phyloP scores from a whole-genome alignment of 1,140 invertebrate genomes.

The Portunus trituberculatus region DNA sequence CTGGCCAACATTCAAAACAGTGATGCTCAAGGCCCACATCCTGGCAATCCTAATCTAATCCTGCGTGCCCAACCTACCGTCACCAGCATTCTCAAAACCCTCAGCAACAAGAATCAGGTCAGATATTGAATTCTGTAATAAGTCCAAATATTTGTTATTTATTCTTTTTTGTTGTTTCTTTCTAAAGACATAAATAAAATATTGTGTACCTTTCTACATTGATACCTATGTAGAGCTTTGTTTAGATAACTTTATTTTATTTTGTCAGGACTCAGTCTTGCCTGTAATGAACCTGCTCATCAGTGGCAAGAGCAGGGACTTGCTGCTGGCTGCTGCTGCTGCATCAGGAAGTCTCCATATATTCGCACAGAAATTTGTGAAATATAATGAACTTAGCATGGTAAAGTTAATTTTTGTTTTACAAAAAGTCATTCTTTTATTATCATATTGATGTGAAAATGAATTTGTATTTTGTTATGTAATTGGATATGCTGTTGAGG shows the following conservation, averaged over 20 bases:
- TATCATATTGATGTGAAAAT: neutral
- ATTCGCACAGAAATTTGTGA: conserved; percentile 77
- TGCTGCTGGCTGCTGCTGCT: conserved; percentile 72
- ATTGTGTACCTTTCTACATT: no score
- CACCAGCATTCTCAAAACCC: conserved; percentile 91
- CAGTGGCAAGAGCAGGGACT: conserved; percentile 75
- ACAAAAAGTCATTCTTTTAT: neutral
- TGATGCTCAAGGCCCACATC: conserved; percentile 79
- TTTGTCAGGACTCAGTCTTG: conserved; percentile 70
- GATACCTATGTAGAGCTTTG: neutral
- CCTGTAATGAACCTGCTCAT: conserved; percentile 74
- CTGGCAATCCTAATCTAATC: conserved; percentile 85
- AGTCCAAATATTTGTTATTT: no score
- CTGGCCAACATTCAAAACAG: conserved; percentile 84
- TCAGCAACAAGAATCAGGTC: conserved; percentile 80
- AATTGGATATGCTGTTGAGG: no score
- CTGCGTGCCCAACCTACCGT: conserved; percentile 93
- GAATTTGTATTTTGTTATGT: conserved; percentile 26
- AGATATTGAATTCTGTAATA: neutral
- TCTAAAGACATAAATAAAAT: no score
- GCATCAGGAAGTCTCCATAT: conserved; percentile 72
- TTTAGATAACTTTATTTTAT: neutral
- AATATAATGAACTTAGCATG: conserved; percentile 75
- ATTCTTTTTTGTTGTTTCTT: no score
- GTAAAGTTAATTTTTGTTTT: conserved; percentile 45